These are phyloP conservation scores for Galago senegalensis DNA, from an alignment of 2,797 vertebrate species.

Conservation along the genomic window DNA sequence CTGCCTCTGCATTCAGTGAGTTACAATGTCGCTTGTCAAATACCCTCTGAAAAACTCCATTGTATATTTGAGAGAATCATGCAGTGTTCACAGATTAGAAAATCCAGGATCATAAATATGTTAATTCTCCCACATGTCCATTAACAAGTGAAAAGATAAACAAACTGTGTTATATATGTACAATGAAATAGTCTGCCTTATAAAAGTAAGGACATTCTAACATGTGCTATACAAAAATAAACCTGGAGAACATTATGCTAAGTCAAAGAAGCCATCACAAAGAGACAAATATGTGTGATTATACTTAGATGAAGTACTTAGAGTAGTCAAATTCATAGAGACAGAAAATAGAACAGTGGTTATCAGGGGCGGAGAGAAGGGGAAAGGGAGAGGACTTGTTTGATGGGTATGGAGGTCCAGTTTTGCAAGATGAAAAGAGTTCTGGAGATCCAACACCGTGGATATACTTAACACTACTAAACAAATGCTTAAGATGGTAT, in stretches of 20 bases:
- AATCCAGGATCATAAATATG: not conserved
- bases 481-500: not conserved
- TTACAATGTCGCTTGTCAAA: not conserved
- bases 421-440: not conserved
- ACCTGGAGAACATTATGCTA: not conserved
- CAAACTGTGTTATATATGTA: not conserved
- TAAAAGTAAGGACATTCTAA: not conserved
- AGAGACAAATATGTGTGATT: not conserved
- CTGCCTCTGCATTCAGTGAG: not conserved
- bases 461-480: not conserved
- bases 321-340: not conserved
- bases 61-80: not conserved
- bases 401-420: not conserved
- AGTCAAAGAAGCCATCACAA: slow-evolving; percentile 20
- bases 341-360: not conserved
- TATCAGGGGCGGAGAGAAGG: not conserved
- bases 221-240: not conserved
- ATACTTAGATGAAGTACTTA: not conserved
- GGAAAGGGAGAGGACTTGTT: not conserved
- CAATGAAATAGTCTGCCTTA: not conserved
- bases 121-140: not conserved
- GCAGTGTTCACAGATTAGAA: slow-evolving; percentile 8
- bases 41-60: not conserved
- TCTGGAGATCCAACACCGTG: not conserved
- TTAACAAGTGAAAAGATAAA: not conserved